A percentile compares a stretch with the other conserved stretches of the same genome.
These are phyloP conservation scores for Batillaria attramentaria DNA, from an alignment of 1,140 invertebrate species.

Conservation along the genomic window DNA sequence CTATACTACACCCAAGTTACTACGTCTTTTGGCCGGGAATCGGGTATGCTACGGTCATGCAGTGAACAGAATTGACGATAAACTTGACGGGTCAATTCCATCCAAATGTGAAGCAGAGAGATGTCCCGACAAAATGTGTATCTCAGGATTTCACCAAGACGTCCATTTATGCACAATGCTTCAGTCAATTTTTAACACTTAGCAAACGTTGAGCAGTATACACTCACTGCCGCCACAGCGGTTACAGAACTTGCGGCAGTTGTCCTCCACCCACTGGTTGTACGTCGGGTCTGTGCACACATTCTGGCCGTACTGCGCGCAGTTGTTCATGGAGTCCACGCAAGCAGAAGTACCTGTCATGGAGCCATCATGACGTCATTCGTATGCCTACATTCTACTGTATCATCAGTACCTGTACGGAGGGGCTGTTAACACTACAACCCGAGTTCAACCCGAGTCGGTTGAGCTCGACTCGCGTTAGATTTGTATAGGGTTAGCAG, in stretches of 20 bases:
- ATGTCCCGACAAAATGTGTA: not conserved
- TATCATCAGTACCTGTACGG: not conserved
- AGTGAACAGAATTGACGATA: too few relatives aligned
- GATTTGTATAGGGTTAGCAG: too few relatives aligned
- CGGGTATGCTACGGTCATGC: too few relatives aligned
- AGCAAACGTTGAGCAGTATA: too few relatives aligned
- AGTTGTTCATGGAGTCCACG: slow-evolving; percentile 17
- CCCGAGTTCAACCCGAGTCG: too few relatives aligned
- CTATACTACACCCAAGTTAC: too few relatives aligned
- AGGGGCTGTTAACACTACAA: not conserved
- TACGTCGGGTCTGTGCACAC: slow-evolving; percentile 35
- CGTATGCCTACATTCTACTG: not conserved
- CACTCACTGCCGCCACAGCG: too few relatives aligned
- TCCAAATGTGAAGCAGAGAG: not conserved
- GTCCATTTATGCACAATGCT: not conserved
- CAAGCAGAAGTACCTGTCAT: not conserved
- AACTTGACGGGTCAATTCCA: too few relatives aligned
- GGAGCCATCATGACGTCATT: not conserved
- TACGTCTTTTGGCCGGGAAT: too few relatives aligned
- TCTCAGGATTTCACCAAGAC: not conserved
- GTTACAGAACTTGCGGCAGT: slow-evolving; percentile 29
- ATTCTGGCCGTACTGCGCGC: not conserved
- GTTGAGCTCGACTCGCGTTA: too few relatives aligned
- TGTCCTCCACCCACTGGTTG: slow-evolving; percentile 32
- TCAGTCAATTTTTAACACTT: not conserved